phyloP scores from a whole-genome alignment of 1,140 invertebrate genomes.

The Euura lappo region DNA sequence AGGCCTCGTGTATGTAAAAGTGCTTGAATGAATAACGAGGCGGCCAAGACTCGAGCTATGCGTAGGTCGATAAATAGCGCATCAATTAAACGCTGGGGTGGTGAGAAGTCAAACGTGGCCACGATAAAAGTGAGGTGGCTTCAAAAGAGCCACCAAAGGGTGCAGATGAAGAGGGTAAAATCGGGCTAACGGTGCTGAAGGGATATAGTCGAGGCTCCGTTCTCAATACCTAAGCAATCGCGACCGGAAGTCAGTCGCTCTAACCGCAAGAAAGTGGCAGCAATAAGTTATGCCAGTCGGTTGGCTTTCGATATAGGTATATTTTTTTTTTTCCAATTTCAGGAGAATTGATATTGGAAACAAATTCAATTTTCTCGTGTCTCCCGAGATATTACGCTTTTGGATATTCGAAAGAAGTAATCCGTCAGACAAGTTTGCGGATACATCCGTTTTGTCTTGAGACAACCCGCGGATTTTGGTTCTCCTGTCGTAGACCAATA shows the following conservation, averaged over 20 bases:
- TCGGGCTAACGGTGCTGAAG: no score
- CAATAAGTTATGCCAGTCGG: no score
- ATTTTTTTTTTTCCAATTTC: neutral
- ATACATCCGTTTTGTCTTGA: neutral
- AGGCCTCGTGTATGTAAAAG: constrained; percentile 36
- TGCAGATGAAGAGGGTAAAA: constrained; percentile 3
- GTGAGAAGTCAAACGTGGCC: constrained; percentile 33
- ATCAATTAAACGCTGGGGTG: constrained; percentile 47
- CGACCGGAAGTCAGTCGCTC: no score
- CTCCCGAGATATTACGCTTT: neutral
- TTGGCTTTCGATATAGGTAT: no score
- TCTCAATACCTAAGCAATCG: no score
- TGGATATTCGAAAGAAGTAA: neutral
- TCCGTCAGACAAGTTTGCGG: neutral
- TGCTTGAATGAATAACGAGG: constrained; percentile 52
- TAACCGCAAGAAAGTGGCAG: no score
- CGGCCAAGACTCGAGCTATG: constrained; percentile 41
- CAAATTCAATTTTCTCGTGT: neutral
- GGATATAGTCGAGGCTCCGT: no score
- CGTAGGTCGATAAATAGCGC: constrained; percentile 54
- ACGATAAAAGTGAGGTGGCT: constrained; percentile 8
- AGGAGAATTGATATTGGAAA: neutral
- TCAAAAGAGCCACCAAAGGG: constrained; percentile 12
- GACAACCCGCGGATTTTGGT: neutral
- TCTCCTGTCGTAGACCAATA: neutral